Evolutionary conservation across 2,888 invertebrate species (phyloP), one percentile per base, ranked within the genome.

Genomic region (Agrochola lota): DNA sequence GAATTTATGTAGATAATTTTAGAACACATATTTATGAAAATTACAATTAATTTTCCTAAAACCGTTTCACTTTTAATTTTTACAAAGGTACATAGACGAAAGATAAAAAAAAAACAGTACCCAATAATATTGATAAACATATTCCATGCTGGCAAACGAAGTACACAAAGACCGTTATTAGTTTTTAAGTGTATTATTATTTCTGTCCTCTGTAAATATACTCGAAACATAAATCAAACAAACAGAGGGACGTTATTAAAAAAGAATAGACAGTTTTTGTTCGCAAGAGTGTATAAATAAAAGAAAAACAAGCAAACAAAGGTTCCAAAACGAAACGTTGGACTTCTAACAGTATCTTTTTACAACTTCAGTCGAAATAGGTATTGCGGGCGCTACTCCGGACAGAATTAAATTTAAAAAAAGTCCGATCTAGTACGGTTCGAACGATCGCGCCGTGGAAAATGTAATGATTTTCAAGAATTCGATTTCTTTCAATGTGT

Each of bases 341-440:
- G 77, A 80, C 66, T 84, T 85, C 80, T 80, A 86, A 87, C 78
- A 76, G 83, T 85, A 81, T 85, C 77, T 85, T 83, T 89, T 85
- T 86, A 87, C 85, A 86, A 82, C 79, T 87, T 85, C 71, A 80
- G 78, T 83, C 46, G 67, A 81, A 87, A 89, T 83, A 81, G 80
- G 78, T 81, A 83, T 81, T 80, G 81, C 77, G 81, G 74, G 64
- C 77, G 80, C 78, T 67, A 78, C 79, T 77, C 81, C 72, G 43
- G 55, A 60, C 67, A 68, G 77, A 86, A 89, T 88, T 86, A 85
- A 86, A 83, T 89, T 89, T 79, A 71, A 79, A 85, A 80, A 83
- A 83, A 80, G 72, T 82, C 68, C 69, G 67, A 78, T 80, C 75
- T 80, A 81, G 46, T 71, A 77, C 77, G 69, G 71, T 73, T 66